A percentile compares a stretch with the other conserved stretches of the same genome.
Evolutionary conservation across 1,140 invertebrate species (phyloP).

Genomic region (Diachasma alloeum): DNA sequence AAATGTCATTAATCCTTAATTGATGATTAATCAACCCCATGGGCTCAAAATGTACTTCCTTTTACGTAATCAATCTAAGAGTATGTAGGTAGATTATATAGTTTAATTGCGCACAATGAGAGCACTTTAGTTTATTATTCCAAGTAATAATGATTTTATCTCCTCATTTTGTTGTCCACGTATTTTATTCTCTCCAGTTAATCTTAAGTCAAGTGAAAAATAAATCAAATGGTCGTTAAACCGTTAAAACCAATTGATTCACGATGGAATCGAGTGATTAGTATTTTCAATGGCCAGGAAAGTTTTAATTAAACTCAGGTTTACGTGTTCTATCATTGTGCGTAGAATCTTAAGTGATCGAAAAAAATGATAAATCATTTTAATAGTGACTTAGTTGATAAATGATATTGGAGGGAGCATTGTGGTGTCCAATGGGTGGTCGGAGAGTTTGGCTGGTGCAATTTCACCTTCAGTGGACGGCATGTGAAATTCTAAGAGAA

Average conservation of each 20-base stretch:
- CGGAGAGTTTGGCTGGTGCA: not conserved
- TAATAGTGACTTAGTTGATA: not conserved
- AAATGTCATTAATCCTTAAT: not conserved
- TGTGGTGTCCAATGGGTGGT: not conserved
- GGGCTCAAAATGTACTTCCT: conserved; percentile 4
- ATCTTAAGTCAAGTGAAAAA: not conserved
- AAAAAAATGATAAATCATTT: not conserved
- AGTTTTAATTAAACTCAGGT: not conserved
- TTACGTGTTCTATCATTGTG: not conserved
- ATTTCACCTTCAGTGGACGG: not conserved
- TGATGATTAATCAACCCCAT: not conserved
- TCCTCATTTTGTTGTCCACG: not conserved
- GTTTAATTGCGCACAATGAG: conserved; percentile 7
- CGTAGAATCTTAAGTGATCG: not conserved
- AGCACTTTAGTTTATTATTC: conserved; percentile 10
- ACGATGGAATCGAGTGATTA: not conserved
- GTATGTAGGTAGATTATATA: not conserved
- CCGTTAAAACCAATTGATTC: not conserved
- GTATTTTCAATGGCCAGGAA: not conserved
- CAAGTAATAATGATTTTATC: not conserved
- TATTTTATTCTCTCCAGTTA: not conserved
- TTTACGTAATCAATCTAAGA: not conserved
- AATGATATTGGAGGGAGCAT: not conserved
- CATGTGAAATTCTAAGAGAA: not conserved
- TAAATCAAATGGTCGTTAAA: not conserved